A percentile compares a stretch with the other conserved stretches of the same genome.
These are phyloP conservation scores for Mirza zaza DNA, from an alignment of 2,113 vertebrate genomes.

Conservation along the genomic window DNA sequence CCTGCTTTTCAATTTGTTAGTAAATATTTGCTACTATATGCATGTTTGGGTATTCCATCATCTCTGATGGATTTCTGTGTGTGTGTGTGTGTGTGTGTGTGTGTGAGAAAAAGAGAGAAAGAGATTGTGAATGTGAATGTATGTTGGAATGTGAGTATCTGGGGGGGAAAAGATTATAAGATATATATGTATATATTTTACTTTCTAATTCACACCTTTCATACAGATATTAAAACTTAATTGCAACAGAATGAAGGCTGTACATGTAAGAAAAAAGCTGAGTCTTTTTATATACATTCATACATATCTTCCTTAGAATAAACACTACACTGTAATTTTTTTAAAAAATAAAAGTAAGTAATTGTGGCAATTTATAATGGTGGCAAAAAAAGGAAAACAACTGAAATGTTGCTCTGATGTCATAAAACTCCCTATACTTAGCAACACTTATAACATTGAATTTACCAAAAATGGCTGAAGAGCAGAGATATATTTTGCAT, in stretches of 20 bases:
- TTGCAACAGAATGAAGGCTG: conserved; percentile 87
- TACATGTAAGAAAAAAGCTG: conserved; percentile 88
- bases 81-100: conserved; percentile 41
- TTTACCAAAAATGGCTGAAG: conserved; percentile 97
- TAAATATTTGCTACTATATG: conserved; percentile 72
- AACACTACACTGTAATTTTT: conserved; percentile 82
- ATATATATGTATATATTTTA: conserved; percentile 84
- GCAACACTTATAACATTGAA: conserved; percentile 98
- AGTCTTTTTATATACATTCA: conserved; percentile 91
- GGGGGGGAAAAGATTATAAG: conserved; percentile 81
- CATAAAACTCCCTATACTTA: conserved; percentile 98
- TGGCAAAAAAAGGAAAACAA: conserved; percentile 84
- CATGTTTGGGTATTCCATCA: conserved; percentile 71
- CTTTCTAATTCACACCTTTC: conserved; percentile 89
- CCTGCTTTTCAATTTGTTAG: conserved; percentile 76
- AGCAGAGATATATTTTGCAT: conserved; percentile 99
- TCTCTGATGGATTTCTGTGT: conserved; percentile 75
- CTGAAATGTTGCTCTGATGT: conserved; percentile 91
- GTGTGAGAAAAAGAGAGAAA: background rate
- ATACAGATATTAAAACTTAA: conserved; percentile 89
- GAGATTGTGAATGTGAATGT: background rate
- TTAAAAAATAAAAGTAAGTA: conserved; percentile 81
- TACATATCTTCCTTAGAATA: conserved; percentile 87
- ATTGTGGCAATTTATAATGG: conserved; percentile 87
- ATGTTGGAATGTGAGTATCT: conserved; percentile 38